Base-by-base conservation (phyloP, 2,113 vertebrate species). In the Sisor rabdophorus region DNA sequence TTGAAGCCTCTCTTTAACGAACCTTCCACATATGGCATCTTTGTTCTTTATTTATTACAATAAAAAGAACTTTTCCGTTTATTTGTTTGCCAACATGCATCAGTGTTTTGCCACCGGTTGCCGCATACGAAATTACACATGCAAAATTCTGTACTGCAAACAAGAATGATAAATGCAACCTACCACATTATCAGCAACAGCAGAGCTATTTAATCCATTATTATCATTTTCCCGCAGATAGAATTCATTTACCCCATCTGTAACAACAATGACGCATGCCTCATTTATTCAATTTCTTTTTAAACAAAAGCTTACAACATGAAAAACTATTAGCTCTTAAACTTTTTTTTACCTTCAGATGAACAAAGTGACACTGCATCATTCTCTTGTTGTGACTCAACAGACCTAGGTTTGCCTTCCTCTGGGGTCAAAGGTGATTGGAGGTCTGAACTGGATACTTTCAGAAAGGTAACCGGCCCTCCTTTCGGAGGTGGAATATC, bases 401-500 rank as follows among this genome's bases (percentile, higher is more conserved):
- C 88, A 2, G 85, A 84, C 70, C 81, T 76, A 75, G 91, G 86
- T 36, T 87, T 82, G 76, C 94, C 95, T 54, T 92, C 93, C 84
- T 94, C 93, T 6, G 92, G 88, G 81, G 92, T 93, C 77, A 94
- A 87, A 84, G 89, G 85, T 84, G 91, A 87, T 55, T 92, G 92
- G 77, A 94, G 92, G 70, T 90, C 89, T 68, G 91, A 88, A 82
- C 93, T 93, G 9, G 92, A 89, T n/a, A 94, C 93, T 82, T 90
- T 91, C 55, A 92, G 90, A 87, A 99, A 98, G 84, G 93, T 91
- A 85, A 95, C 94, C 83, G 97, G 96, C 30, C 97, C 97, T 75
- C 96, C 94, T 90, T 94, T 95, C 77, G 96, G 95, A 77, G 95
- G 94, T 68, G 96, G 97, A 81, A 98, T 95, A 88, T 98, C 96